Base-by-base conservation (phyloP, 2,888 invertebrate species). In the Lithophane semibrunnea region DNA sequence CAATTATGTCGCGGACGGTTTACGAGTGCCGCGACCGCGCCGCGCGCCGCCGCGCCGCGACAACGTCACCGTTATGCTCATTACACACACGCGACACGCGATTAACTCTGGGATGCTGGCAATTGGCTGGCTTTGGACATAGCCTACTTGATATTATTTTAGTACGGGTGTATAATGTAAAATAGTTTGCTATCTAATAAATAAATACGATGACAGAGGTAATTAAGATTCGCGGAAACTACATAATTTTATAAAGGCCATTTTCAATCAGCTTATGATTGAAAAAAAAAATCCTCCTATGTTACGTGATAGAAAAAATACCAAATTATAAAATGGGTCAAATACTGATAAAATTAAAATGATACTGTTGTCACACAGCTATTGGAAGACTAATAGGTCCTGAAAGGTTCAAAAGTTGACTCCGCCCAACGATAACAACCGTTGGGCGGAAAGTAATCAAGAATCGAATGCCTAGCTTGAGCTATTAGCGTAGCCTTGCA, bases 1-100 rank as follows among this genome's bases (percentile, higher is more conserved):
- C 78, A 88, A 89, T 88, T 82, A 88, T 75, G 42, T 67, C 63
- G 67, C 68, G 49, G 67, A 66, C 66, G 75, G 68, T 81, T 88
- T 77, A 86, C 66, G 77, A 77, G 52, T 58, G 70, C 18, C 21
- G 58, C 67, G 4, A 2, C 21, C 29, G 13, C 10, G 65, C 58
- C 64, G 70, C 29, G 37, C 29, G 4, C 3, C 12, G 8, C 10
- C 47, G 47, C 21, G 63, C 49, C 44, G 66, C 63, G 52, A 37
- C 37, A 12, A 29, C 29, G 77, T 60, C 84, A 71, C 67, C 18
- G 44, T 76, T 49, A 68, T 54, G 75, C 16, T 2, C 13, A 18
- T 42, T 44, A 61, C 77, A 73, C 64, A 65, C 68, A 1, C 0
- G 64, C 68, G 65, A 65, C 68, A 1, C 0, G 64, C 68, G 65